Evolutionary conservation across 2,888 invertebrate genomes (phyloP), one percentile per base, ranked within the genome.

Genomic region (Apamea anceps): DNA sequence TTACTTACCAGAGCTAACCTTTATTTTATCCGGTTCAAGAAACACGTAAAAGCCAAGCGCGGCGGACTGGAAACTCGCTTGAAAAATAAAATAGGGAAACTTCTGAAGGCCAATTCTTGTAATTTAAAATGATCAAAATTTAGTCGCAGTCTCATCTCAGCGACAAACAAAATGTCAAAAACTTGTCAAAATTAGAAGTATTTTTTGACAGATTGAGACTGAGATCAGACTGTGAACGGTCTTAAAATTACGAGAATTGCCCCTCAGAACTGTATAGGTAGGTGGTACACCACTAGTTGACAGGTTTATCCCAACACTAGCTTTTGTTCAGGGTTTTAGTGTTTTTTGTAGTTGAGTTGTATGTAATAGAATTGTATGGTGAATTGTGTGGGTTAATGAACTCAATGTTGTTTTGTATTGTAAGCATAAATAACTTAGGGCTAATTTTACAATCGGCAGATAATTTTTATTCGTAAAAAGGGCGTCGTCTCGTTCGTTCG

Each of bases 11-110:
- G 45, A 66, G 32, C 32, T 51, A 21, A 75, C 67, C 71, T 72
- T 72, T 60, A 42, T 15, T 62, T 75, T 32, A 63, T 66, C 45
- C 73, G 75, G 79, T 82, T 79, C 72, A 72, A 65, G 10, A 25
- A 65, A 70, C 85, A 72, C n/a, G 72, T 65, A 42, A 82, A 72
- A 60, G 60, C 42, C 37, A n/a, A 68, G 63, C 37, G 32, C 68
- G 18, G 32, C 2, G 57, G 13, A 32, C 42, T 79, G 72, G 28
- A 81, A 81, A 66, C 45, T 37, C 45, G 28, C 62, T 75, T 63
- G 54, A 60, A 80, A 85, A 71, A 85, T 85, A 80, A 75, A 80
- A 37, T 48, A 37, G 45, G n/a, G 51, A 13, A 78, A 70, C n/a
- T 70, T 67, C 32, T 37, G 2, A n/a, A n/a, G n/a, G n/a, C n/a